A percentile compares a stretch with the other conserved stretches of the same genome.
phyloP scores from a whole-genome alignment of 2,113 vertebrate species.

The Columbina picui region DNA sequence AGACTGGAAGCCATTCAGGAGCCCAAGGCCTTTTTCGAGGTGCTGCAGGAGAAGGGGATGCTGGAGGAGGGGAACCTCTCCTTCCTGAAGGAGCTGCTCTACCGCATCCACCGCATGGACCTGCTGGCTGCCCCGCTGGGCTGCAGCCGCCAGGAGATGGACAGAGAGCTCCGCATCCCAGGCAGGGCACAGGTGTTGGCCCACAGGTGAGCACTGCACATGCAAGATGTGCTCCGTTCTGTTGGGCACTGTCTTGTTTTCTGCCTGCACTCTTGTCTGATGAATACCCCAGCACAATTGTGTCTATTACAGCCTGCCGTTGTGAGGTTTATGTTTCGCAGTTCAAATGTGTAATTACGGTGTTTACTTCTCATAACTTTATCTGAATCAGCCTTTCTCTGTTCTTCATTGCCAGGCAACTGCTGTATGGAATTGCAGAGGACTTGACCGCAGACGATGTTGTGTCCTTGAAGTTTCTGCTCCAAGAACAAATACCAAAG shows the following conservation, averaged over 20 bases:
- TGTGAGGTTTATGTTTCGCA: not conserved
- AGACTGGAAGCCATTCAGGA: conserved; percentile 66
- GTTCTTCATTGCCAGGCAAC: conserved; percentile 22
- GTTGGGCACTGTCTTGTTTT: not conserved
- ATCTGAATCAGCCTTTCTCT: not conserved
- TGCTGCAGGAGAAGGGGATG: conserved; percentile 56
- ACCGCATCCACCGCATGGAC: conserved; percentile 39
- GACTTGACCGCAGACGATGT: conserved; percentile 1
- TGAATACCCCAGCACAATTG: not conserved
- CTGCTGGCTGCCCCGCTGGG: conserved; percentile 32
- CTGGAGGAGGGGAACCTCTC: not conserved
- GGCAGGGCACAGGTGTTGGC: conserved; percentile 57
- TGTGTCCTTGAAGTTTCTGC: conserved; percentile 12
- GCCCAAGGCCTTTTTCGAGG: conserved; percentile 50
- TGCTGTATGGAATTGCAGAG: conserved; percentile 53
- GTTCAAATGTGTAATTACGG: not conserved
- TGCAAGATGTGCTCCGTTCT: not conserved
- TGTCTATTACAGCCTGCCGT: not conserved
- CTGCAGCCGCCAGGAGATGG: conserved; percentile 45
- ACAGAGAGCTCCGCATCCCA: not conserved
- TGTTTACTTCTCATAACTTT: not conserved
- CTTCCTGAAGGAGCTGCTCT: conserved; percentile 78
- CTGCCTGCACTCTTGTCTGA: not conserved
- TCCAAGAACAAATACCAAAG: not conserved
- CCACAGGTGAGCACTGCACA: conserved; percentile 66